These are phyloP conservation scores for Ceratina australensis DNA, from an alignment of 1,140 invertebrate genomes.

Conservation along the genomic window DNA sequence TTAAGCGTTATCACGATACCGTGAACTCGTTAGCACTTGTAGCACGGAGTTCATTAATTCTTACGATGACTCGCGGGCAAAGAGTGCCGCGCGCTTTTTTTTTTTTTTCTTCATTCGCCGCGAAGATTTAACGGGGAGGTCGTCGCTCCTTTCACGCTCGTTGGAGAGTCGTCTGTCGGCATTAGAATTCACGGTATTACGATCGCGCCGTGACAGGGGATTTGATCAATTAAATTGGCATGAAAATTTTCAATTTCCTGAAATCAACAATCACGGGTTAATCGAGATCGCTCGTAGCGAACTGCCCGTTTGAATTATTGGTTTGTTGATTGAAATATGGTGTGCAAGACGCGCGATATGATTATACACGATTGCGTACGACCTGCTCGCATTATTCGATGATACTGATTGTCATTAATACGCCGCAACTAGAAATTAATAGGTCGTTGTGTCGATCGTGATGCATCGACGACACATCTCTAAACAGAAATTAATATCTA, in stretches of 20 bases:
- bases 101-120: not conserved
- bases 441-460: not conserved
- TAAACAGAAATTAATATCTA: not conserved
- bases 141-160: not conserved
- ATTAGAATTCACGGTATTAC: no score
- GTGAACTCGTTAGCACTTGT: not conserved
- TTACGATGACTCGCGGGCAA: not conserved
- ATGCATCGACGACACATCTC: not conserved
- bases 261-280: not conserved
- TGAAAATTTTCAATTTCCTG: no score
- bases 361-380: not conserved
- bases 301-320: not conserved
- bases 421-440: not conserved
- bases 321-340: not conserved
- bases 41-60: not conserved
- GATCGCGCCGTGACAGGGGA: no score
- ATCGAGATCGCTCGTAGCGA: not conserved
- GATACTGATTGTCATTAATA: constrained; percentile 8
- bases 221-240: no score
- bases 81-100: not conserved
- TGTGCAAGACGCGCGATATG: not conserved
- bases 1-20: not conserved
- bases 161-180: no score
- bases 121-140: not conserved
- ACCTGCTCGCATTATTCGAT: not conserved